phyloP scores from a whole-genome alignment of 1,140 invertebrate genomes.

The Telenomus remus region DNA sequence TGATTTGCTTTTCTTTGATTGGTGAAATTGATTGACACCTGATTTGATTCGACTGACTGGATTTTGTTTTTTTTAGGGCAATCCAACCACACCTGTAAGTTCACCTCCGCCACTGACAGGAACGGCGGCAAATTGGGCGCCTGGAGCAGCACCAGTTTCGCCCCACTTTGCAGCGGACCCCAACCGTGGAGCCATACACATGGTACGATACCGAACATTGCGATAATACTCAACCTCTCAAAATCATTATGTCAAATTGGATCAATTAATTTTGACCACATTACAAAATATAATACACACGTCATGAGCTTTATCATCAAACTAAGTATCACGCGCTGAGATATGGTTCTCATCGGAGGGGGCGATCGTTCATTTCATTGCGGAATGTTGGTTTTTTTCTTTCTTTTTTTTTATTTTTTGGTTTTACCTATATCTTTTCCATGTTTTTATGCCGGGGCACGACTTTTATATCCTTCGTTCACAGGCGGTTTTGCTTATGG shows the following conservation, averaged over 20 bases:
- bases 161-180: constrained; percentile 76
- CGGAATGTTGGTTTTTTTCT: no score
- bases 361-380: constrained; percentile 52
- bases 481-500: neutral
- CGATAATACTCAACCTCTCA: neutral
- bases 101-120: constrained; percentile 87
- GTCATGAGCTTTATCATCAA: constrained; percentile 55
- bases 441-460: no score
- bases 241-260: neutral
- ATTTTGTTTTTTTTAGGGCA: constrained; percentile 83
- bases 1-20: no score
- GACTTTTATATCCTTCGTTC: neutral
- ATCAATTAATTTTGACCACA: constrained; percentile 40
- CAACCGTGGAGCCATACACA: constrained; percentile 73
- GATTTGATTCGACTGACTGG: no score
- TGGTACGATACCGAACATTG: constrained; percentile 68
- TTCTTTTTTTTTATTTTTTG: no score
- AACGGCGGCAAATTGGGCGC: constrained; percentile 76
- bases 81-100: constrained; percentile 90
- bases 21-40: no score
- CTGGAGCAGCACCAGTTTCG: constrained; percentile 76
- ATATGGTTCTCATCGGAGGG: constrained; percentile 32
- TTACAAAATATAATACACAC: constrained; percentile 41
- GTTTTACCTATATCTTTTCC: no score
- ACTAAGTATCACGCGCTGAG: constrained; percentile 50